These are phyloP conservation scores for Bettongia penicillata DNA, from an alignment of 2,113 vertebrate species.

Conservation along the genomic window DNA sequence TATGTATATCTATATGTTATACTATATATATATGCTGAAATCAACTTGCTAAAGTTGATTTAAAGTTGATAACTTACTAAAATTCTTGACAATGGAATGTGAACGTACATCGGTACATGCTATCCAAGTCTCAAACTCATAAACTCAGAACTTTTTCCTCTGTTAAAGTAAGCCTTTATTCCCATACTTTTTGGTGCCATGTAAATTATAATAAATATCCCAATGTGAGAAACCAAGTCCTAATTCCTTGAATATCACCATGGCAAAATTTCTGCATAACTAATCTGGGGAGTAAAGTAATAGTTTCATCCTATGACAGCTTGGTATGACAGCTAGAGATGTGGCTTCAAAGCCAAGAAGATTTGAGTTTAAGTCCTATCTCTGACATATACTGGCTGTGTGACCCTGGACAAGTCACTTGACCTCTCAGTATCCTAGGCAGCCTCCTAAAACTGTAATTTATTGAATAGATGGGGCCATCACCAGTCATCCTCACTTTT, in stretches of 20 bases:
- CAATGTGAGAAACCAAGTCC: background rate
- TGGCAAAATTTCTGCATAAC: conserved; percentile 2
- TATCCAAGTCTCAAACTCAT: background rate
- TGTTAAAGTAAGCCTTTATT: conserved; percentile 32
- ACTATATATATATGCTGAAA: background rate
- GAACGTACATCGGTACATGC: background rate
- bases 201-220: conserved; percentile 40
- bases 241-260: conserved; percentile 21
- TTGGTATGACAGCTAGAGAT: background rate
- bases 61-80: background rate
- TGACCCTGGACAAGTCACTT: background rate
- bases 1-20: too few relatives aligned
- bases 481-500: too few relatives aligned
- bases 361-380: background rate
- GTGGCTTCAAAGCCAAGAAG: too few relatives aligned
- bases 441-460: too few relatives aligned
- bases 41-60: background rate
- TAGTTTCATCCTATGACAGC: background rate
- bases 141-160: background rate
- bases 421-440: background rate
- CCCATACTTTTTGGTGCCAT: background rate
- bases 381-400: background rate
- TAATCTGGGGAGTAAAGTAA: conserved; percentile 22
- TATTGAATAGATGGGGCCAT: too few relatives aligned
- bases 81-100: background rate